These are phyloP conservation scores for Psittacula echo DNA, from an alignment of 2,797 vertebrate species.

Conservation along the genomic window DNA sequence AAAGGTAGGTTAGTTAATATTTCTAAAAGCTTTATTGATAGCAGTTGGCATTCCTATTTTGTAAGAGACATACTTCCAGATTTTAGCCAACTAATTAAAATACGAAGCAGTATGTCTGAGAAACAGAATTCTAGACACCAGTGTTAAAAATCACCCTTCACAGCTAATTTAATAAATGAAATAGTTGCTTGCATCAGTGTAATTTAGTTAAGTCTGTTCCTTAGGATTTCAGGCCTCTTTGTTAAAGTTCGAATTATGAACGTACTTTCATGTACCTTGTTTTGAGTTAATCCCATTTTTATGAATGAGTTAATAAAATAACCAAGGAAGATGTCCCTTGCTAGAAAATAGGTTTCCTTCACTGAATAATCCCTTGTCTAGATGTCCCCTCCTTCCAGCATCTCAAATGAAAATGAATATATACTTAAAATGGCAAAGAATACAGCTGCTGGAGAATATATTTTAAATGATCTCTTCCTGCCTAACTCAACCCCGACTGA, in stretches of 20 bases:
- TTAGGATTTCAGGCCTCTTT: neutral
- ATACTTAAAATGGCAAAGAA: neutral
- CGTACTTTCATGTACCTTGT: neutral
- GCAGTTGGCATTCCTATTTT: neutral
- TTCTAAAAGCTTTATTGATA: neutral
- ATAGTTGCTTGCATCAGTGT: neutral
- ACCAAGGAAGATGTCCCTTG: neutral
- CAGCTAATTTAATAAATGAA: neutral
- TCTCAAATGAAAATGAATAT: neutral
- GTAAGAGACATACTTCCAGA: neutral
- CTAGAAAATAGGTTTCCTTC: neutral
- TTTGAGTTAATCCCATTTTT: constrained; percentile 19
- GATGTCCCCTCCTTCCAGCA: neutral
- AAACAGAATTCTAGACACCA: neutral
- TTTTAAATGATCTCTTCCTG: neutral
- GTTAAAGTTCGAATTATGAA: neutral
- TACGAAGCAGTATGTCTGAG: neutral
- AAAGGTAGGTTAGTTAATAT: neutral
- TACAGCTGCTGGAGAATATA: constrained; percentile 3
- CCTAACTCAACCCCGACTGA: neutral
- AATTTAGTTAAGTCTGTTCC: neutral
- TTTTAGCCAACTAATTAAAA: neutral
- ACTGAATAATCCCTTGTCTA: neutral
- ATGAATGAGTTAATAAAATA: neutral
- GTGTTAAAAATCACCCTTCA: neutral